phyloP scores from a whole-genome alignment of 2,888 invertebrate genomes.

The Pasiphila rectangulata region DNA sequence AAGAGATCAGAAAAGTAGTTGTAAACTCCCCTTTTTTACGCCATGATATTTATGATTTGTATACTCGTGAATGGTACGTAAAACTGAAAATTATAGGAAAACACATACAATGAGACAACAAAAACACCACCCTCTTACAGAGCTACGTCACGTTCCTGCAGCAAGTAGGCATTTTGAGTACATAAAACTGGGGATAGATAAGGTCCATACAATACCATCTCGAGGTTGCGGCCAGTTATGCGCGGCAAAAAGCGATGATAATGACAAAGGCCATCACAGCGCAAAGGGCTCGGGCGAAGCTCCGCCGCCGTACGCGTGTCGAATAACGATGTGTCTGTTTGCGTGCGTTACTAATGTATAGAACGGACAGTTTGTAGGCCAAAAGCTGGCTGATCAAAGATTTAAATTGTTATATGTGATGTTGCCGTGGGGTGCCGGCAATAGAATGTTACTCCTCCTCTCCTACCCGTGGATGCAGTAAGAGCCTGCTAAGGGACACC shows the following conservation, averaged over 20 bases:
- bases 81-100: not conserved
- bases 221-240: slow-evolving; percentile 64
- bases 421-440: too few relatives aligned
- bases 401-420: too few relatives aligned
- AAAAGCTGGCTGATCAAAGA: too few relatives aligned
- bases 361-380: slow-evolving; percentile 6
- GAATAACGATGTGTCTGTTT: slow-evolving; percentile 60
- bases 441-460: too few relatives aligned
- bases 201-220: slow-evolving; percentile 46
- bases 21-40: too few relatives aligned
- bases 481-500: too few relatives aligned
- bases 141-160: slow-evolving; percentile 14
- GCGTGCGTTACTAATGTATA: slow-evolving; percentile 33
- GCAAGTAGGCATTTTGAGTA: slow-evolving; percentile 37
- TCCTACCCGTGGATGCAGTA: too few relatives aligned
- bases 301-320: slow-evolving; percentile 55
- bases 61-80: not conserved
- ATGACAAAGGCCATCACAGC: slow-evolving; percentile 69
- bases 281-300: slow-evolving; percentile 70
- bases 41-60: too few relatives aligned
- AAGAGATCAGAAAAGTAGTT: too few relatives aligned
- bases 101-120: not conserved
- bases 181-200: slow-evolving; percentile 46
- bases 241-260: slow-evolving; percentile 78
- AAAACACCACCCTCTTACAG: slow-evolving; percentile 1